Base-by-base conservation (phyloP, 2,888 invertebrate genomes). In the Xestia c-nigrum region DNA sequence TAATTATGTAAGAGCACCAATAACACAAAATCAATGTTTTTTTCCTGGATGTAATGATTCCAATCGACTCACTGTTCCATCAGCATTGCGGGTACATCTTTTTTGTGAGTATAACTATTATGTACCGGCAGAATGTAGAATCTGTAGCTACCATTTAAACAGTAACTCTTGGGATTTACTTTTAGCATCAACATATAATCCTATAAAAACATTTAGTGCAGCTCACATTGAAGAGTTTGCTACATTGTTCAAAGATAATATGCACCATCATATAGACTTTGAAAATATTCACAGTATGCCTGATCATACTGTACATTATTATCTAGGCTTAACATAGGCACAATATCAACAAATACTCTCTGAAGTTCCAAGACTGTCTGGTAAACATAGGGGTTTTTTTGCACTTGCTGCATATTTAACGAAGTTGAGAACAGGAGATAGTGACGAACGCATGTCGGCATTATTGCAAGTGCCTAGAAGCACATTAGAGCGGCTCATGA, bases 401-500 rank as follows among this genome's bases (percentile, higher is more conserved):
- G 66, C 66, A 57, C 57, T 73, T 46, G 72, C 63, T 72, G 72
- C 66, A 73, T 66, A 73, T 59, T 19, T 76, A 5, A 43, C 65
- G 55, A 72, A 76, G 24, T 66, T 76, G 50, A 72, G 73, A 64
- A 73, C 76, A 72, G 76, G 67, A 24, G 72, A 76, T 73, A 73
- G 68, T 68, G 68, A 64, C 7, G 52, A 52, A 52, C 21, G 52
- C 52, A 86, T 91, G 61, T 72, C 72, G 19, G 55, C 72, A 52
- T 68, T 76, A 76, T 72, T 76, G 10, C 76, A 76, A 63, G 61
- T 76, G 72, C 72, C 72, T 63, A 72, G 76, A 68, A 76, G 76
- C 67, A 72, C 72, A 0, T 52, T 76, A 61, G 67, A 72, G 50
- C 72, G 76, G n/a, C 63, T 50, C 31, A 72, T 76, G 72, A 76